Evolutionary conservation across 2,888 invertebrate species (phyloP), one percentile per base, ranked within the genome.

Genomic region (Cotesia congregata): DNA sequence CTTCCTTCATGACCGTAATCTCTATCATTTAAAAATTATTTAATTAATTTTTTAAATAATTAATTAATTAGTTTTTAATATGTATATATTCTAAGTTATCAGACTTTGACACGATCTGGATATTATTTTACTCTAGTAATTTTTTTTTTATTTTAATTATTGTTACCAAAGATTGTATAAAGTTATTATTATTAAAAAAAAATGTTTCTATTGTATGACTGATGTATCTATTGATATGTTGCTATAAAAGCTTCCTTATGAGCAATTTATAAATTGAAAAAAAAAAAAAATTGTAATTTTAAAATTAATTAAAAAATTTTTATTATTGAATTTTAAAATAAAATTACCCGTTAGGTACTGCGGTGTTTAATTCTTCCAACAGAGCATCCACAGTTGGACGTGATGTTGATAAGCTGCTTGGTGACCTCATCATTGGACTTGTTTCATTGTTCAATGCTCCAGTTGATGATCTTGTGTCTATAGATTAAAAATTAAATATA

Each of bases 321-420:
- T 30, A 3, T 30, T 30, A 3, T 30, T 30, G 3, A 3, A 30
- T 50, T 50, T 50, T 12, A 50, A 50, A 50, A 7, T 12, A 2
- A 50, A 50, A 50, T 50, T 89, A 96, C 96, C 95, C 95, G 91
- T 94, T 94, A 39, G 94, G 93, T 82, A 94, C 91, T 80, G 94
- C 94, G 77, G 95, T 92, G 89, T 93, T 95, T 85, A 98, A 92
- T 90, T 97, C 97, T 84, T 97, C 97, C 76, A 98, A 91, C 68
- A 98, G 92, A 80, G 95, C 96, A 90, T 98, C 97, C 74, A 98
- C 96, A 0, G 96, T 94, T 9, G 96, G 96, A 77, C 97, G 91
- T 78, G 85, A 84, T 6, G 85, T 85, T 60, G 89, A 88, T 80
- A 88, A 82, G 78, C 87, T 89, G 76, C 88, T 89, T 7, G 87